Base-by-base conservation (phyloP, 2,888 invertebrate species). In the Phyto melanocephala region DNA sequence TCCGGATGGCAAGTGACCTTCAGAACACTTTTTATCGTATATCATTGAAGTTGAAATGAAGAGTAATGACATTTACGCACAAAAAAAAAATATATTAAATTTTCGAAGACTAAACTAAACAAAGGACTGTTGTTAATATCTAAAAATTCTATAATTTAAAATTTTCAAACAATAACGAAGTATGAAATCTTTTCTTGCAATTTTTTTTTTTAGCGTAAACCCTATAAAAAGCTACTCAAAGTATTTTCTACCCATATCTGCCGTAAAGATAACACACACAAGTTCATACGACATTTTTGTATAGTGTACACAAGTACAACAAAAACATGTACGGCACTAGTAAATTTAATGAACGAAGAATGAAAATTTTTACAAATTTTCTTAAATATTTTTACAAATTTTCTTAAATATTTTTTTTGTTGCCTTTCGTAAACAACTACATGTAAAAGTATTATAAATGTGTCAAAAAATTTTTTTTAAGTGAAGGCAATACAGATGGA, bases 261-360 rank as follows among this genome's bases (percentile, higher is more conserved):
- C 24, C 10, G 17, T 60, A 60, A 50, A 60, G 42, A 22, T 2
- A 40, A 60, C 47, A 50, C 33, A n/a, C 33, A 62, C 60, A 42
- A 60, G 42, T 58, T n/a, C n/a, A n/a, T n/a, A 68, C 42, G 28
- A 52, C 22, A 62, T 22, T 74, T 62, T 42, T 62, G 52, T 77
- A n/a, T 35, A 42, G 52, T 60, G 35, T 68, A 24, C 62, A 68
- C 76, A 68, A 54, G 54, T 77, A n/a, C n/a, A 45, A 54, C 70
- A 70, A 54, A 40, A 62, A 47, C 22, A 17, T 45, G 33, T 40
- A 40, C n/a, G 35, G 33, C 28, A 40, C 52, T 2, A 20, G 20
- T 47, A 47, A 28, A 47, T 45, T 6, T 17, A 45, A 17, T 22
- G 47, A n/a, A 54, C 22, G 58, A 67, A 33, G 35, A 68, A 77